A percentile compares a stretch with the other conserved stretches of the same genome.
Evolutionary conservation across 2,888 invertebrate species (phyloP).

Genomic region (Strigamia crassipes): DNA sequence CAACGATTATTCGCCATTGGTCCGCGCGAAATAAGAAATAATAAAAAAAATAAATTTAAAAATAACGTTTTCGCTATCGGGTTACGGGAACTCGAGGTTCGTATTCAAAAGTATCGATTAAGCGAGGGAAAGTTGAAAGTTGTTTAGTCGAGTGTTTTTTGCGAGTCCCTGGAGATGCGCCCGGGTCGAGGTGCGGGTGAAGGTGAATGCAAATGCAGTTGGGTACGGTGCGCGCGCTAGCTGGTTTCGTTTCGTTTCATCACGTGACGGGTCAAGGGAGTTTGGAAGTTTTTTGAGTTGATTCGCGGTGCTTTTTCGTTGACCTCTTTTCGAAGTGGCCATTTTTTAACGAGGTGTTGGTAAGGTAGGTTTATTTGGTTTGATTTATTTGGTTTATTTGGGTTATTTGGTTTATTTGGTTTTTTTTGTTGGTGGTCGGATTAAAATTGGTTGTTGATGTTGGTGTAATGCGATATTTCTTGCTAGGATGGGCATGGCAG

Average conservation of each 20-base stretch:
- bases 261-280: constrained; percentile 27
- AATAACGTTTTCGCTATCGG: neutral
- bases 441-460: neutral
- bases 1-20: no score
- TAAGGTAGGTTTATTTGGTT: neutral
- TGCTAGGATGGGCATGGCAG: neutral
- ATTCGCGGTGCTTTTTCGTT: neutral
- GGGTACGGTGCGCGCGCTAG: no score
- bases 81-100: neutral
- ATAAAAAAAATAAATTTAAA: no score
- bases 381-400: neutral
- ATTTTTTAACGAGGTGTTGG: neutral
- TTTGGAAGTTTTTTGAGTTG: no score
- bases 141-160: neutral
- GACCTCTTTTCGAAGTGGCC: neutral
- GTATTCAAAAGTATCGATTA: neutral
- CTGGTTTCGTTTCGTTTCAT: no score
- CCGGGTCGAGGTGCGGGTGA: neutral
- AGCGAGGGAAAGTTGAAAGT: no score
- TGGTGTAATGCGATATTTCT: neutral
- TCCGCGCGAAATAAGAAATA: no score
- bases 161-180: neutral
- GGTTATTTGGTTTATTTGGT: neutral
- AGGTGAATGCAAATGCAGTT: no score
- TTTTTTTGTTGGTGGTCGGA: neutral